Evolutionary conservation across 1,140 invertebrate genomes (phyloP).

Genomic region (Neodiprion fabricii): DNA sequence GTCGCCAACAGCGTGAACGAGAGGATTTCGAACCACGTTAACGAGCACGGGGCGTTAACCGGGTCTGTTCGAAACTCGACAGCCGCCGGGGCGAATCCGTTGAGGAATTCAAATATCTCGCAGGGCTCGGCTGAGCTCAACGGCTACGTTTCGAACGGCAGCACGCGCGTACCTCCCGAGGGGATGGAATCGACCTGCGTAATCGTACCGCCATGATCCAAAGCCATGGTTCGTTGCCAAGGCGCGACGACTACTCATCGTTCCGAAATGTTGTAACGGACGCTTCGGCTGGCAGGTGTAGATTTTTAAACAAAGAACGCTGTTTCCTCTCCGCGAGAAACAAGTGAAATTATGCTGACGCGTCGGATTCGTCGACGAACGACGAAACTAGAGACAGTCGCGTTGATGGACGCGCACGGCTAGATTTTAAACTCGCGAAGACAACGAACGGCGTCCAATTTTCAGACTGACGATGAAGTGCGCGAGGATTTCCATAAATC

Average conservation of each 20-base stretch:
- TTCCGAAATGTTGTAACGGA: slow-evolving; percentile 37
- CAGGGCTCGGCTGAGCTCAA: slow-evolving; percentile 53
- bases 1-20: slow-evolving; percentile 43
- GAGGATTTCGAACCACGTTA: slow-evolving; percentile 34
- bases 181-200: slow-evolving; percentile 64
- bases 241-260: slow-evolving; percentile 27
- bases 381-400: no score
- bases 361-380: no score
- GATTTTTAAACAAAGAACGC: no score
- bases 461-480: no score
- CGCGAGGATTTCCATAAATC: no score
- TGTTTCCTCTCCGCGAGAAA: no score
- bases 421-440: no score
- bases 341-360: no score
- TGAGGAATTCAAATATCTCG: slow-evolving; percentile 21
- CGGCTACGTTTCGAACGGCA: slow-evolving; percentile 61
- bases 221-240: slow-evolving; percentile 52
- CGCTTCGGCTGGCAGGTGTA: no score
- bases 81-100: slow-evolving; percentile 36
- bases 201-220: slow-evolving; percentile 58
- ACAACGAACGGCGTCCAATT: no score
- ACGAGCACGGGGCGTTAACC: slow-evolving; percentile 35
- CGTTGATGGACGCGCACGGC: no score
- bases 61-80: slow-evolving; percentile 29
- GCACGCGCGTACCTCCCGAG: slow-evolving; percentile 64